Evolutionary conservation across 2,888 invertebrate genomes (phyloP), one percentile per base, ranked within the genome.

Genomic region (Griposia aprilina): DNA sequence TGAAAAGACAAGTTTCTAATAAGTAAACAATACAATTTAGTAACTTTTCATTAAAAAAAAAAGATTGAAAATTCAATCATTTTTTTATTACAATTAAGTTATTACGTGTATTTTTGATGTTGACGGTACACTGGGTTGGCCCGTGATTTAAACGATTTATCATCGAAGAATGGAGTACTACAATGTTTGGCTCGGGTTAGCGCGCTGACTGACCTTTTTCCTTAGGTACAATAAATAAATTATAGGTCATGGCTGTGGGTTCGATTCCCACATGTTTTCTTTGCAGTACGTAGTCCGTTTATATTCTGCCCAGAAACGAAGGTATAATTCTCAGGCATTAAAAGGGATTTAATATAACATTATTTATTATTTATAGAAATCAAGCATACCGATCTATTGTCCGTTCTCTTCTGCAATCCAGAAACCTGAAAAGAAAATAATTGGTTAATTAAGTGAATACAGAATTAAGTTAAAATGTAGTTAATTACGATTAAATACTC

Each of bases 141-240:
- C 57, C 75, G 63, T 57, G 81, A 69, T 62, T 68, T 57, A 68
- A 57, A 68, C 80, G 76, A 80, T 81, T 81, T 81, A 81, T 81
- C 76, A 81, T 81, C 76, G 30, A 68, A 52, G 45, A 65, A 80
- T 48, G 17, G 45, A 36, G 59, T 76, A 81, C 26, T 48, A 68
- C 57, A 68, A 59, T 59, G 45, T 68, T 65, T 36, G 68, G 17
- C 23, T 59, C 57, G 20, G 20, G 62, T 20, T n/a, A 74, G 36
- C n/a, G 5, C 30, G 30, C 10, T 74, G 4, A 50, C 15, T 75
- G 13, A 57, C 23, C 30, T 17, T 11, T 30, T 50, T 20, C 30
- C 15, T 30, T 45, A n/a, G 0, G 30, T 69, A 17, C 5, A 70
- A 20, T n/a, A 57, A 57, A 69, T 52, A 30, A 50, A 30, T 30